Base-by-base conservation (phyloP, 1,140 invertebrate species). In the Listronotus bonariensis region DNA sequence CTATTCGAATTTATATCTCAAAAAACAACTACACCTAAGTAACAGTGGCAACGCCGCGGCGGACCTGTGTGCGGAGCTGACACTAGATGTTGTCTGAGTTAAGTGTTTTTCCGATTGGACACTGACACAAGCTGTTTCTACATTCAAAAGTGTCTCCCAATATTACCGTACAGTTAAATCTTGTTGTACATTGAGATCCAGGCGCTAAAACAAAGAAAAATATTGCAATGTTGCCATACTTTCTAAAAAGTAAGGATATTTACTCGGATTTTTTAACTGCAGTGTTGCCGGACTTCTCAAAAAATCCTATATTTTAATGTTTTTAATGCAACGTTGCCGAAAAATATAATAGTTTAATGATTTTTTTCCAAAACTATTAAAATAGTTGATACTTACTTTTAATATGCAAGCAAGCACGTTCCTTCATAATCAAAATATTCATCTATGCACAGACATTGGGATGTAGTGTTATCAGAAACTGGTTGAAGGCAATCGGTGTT, bases 41-140 rank as follows among this genome's bases (percentile, higher is more conserved):
- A 18, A n/a, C 15, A 18, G 3, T 10, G 17, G n/a, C 8, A 46
- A 18, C 8, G 11, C 9, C 9, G n/a, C 43, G 3, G 17, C 5
- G 3, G 7, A 14, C 17, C 18, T n/a, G n/a, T n/a, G n/a, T 5
- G 43, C 17, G 9, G 52, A 40, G 32, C 17, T 54, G 11, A 4
- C 15, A 17, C 38, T 45, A 59, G 12, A 59, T 15, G 32, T 56
- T 45, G n/a, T 62, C 48, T 38, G 40, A 6, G 15, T 59, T 66
- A 5, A 53, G 34, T 6, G 46, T 51, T 9, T 52, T 3, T 6
- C 32, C 42, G 6, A 66, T 20, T 6, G 64, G 64, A 17, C 64
- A 66, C 45, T 66, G 64, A 18, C 64, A 66, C 18, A 66, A 32
- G 45, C 40, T 66, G 26, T 66, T 66, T 31, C 64, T 42, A 51